Conservation (phyloP, 2,888 invertebrate genomes). For the Nebria salina region DNA sequence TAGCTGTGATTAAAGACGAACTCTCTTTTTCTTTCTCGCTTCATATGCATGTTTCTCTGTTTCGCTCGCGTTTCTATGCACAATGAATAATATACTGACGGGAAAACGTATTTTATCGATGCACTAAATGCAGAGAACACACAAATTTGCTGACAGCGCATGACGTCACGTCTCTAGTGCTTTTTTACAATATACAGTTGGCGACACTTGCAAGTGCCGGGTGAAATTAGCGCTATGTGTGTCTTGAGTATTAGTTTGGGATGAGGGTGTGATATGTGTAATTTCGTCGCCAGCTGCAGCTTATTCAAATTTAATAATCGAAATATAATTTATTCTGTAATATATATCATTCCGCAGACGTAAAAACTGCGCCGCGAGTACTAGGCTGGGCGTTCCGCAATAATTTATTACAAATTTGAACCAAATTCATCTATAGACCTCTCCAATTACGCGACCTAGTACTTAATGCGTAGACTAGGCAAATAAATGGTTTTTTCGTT, state of each 20-base stretch:
- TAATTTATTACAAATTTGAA: slow-evolving; percentile 39
- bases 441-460: background rate
- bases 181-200: too few species aligned
- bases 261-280: background rate
- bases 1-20: slow-evolving; percentile 22
- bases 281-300: slow-evolving; percentile 30
- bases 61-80: background rate
- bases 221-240: too few species aligned
- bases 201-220: too few species aligned
- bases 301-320: slow-evolving; percentile 41
- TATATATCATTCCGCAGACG: slow-evolving; percentile 27
- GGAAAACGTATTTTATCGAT: too few species aligned
- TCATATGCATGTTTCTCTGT: slow-evolving; percentile 5
- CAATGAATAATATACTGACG: background rate
- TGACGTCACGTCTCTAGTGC: too few species aligned
- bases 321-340: slow-evolving; percentile 37
- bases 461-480: too few species aligned
- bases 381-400: slow-evolving; percentile 3
- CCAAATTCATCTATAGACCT: slow-evolving; percentile 13
- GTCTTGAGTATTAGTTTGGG: too few species aligned
- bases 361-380: slow-evolving; percentile 6
- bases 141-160: too few species aligned
- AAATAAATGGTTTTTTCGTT: too few species aligned
- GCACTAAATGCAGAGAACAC: too few species aligned
- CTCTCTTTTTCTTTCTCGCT: background rate